Percentiles rank a stretch among this genome's conserved stretches.
phyloP scores from a whole-genome alignment of 1,140 invertebrate genomes.

The Chironomus tepperi region DNA sequence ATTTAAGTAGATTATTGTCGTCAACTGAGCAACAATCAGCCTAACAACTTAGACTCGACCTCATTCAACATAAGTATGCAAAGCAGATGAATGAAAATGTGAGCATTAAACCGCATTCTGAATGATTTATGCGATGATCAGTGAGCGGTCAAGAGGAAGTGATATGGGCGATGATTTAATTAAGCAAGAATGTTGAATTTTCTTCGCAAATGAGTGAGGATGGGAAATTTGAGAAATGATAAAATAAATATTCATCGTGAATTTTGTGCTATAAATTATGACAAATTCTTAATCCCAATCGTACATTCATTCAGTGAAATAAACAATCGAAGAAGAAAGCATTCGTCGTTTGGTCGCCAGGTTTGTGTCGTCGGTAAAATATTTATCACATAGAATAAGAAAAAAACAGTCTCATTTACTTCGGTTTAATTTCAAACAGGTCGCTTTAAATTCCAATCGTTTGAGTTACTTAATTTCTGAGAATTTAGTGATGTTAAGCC shows the following conservation, averaged over 20 bases:
- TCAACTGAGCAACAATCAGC: neutral
- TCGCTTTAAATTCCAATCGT: conserved; percentile 1
- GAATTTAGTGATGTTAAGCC: too few species aligned
- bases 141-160: neutral
- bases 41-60: too few species aligned
- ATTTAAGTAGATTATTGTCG: too few species aligned
- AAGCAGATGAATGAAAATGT: neutral
- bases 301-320: neutral
- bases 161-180: neutral
- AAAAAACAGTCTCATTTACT: neutral
- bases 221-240: neutral
- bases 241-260: neutral
- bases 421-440: neutral
- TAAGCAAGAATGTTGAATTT: neutral
- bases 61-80: neutral
- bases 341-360: neutral
- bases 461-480: too few species aligned
- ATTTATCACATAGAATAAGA: too few species aligned
- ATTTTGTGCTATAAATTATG: neutral
- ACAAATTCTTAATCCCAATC: neutral
- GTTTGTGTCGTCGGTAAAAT: neutral
- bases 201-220: neutral
- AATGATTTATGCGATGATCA: neutral
- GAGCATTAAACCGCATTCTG: neutral
- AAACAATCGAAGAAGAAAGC: neutral